Base-by-base conservation (phyloP, 1,140 invertebrate genomes). In the Campodea augens region DNA sequence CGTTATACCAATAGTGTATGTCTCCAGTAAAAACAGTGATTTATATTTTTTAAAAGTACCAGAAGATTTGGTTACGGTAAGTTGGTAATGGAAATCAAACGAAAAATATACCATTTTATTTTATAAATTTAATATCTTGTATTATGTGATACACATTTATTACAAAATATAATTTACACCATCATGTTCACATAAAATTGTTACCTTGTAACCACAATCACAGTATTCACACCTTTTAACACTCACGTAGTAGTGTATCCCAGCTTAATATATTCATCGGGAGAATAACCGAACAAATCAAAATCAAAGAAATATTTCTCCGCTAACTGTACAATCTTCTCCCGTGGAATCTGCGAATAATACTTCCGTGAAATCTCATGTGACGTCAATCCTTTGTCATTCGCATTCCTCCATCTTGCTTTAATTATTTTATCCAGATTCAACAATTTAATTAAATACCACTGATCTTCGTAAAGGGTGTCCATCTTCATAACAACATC, bases 401-500 rank as follows among this genome's bases (percentile, higher is more conserved):
- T 32, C 7, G 27, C 27, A 32, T 32, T 32, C 27, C 27, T 32
- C 27, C 27, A 32, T 15, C 27, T 32, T 10, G 27, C 7, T 10
- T 32, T 7, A 10, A 32, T 32, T 7, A 32, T 32, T 10, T 32
- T 7, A 10, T 7, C 27, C 27, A 32, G 15, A 15, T 32, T 32
- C 27, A 32, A 15, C 15, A 10, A 10, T 32, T 32, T 32, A 15
- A 32, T 32, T 15, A 32, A 15, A 15, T 32, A 23, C 20, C 38
- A 18, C 23, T 32, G 18, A n/a, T 45, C 45, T 27, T 48, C 25
- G 5, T 53, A 29, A 21, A 65, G 47, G 2, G 55, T 55, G 45
- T 66, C 62, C 38, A 66, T 59, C 47, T 72, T 67, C 2, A 67
- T 42, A 45, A 67, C 59, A 27, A 61, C 59, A 49, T 63, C 51